phyloP scores from a whole-genome alignment of 35 echinoderm and acorn worm genomes.

The Chiridota heheva region DNA sequence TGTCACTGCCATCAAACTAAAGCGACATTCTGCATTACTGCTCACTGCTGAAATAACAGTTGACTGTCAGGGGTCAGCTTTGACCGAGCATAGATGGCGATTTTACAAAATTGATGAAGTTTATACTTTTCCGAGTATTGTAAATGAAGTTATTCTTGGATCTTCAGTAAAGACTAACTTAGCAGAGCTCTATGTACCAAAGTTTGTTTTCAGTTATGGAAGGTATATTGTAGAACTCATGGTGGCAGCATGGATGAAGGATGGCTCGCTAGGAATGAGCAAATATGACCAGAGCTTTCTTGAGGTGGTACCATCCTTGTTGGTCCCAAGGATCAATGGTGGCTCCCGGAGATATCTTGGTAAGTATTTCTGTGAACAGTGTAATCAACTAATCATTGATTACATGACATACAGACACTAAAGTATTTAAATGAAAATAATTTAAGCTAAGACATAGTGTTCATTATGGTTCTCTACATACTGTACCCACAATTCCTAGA shows the following conservation, averaged over 20 bases:
- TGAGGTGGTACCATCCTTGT: slow-evolving; percentile 37
- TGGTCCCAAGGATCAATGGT: slow-evolving; percentile 70
- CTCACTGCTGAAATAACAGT: slow-evolving; percentile 40
- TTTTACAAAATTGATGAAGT: slow-evolving; percentile 58
- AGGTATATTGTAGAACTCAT: slow-evolving; percentile 63
- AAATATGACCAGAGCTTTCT: slow-evolving; percentile 66
- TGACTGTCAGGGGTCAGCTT: slow-evolving; percentile 40
- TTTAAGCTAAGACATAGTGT: too few relatives aligned
- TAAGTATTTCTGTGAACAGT: too few relatives aligned
- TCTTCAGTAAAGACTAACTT: slow-evolving; percentile 38
- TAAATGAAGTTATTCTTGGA: slow-evolving; percentile 51
- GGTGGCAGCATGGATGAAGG: slow-evolving; percentile 49
- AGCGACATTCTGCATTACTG: slow-evolving; percentile 23
- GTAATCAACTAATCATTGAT: too few relatives aligned
- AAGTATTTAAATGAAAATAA: too few relatives aligned
- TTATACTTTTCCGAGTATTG: slow-evolving; percentile 51
- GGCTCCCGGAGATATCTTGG: slow-evolving; percentile 32
- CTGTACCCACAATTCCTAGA: too few relatives aligned
- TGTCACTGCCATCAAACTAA: slow-evolving; percentile 27
- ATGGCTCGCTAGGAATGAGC: slow-evolving; percentile 56
- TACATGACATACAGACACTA: too few relatives aligned
- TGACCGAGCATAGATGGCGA: slow-evolving; percentile 51
- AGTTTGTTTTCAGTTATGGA: slow-evolving; percentile 70
- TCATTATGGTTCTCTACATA: too few relatives aligned
- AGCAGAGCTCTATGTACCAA: slow-evolving; percentile 62